Evolutionary conservation across 2,797 vertebrate genomes (phyloP), one percentile per base, ranked within the genome.

Genomic region (Mionectes olivaceus): DNA sequence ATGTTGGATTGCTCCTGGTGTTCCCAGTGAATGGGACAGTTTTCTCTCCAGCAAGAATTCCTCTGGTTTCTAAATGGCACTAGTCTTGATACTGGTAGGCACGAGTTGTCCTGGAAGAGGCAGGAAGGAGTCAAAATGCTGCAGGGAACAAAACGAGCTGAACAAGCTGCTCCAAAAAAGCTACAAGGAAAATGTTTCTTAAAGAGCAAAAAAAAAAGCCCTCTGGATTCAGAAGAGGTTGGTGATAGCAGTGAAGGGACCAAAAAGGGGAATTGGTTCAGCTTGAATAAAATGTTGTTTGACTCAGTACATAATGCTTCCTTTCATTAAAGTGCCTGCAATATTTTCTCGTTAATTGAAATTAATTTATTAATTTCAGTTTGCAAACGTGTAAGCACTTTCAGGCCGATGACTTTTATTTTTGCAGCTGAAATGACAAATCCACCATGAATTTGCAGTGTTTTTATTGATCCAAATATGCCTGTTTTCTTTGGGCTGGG

Each of bases 381-480:
- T 88, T 79, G 83, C 56, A 91, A 96, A 79, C 46, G 64, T 37
- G 63, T 67, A 77, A 89, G 93, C 86, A 67, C 59, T 94, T 94
- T 82, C 85, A 87, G 83, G 55, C 61, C 44, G 76, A 78, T 93
- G 85, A 78, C 55, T 94, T 52, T 75, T 96, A 79, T 96, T 96
- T 96, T 95, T 90, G 91, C 95, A 96, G 96, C 96, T 96, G 96
- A 96, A 82, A 78, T 57, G 95, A 94, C 88, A 96, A 92, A 87
- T 87, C 88, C 93, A 90, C 77, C 82, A 77, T 87, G 93, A 93
- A 95, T 93, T 74, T 87, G 83, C 67, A 8, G 15, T 84, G 86
- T 78, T 93, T 95, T 82, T 92, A 59, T 93, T 94, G 83, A 94
- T 83, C 70, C 55, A 94, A 94, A 90, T 88, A 61, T 69, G 67